A percentile compares a stretch with the other conserved stretches of the same genome.
phyloP scores from a whole-genome alignment of 1,140 invertebrate genomes.

The Littorina saxatilis region DNA sequence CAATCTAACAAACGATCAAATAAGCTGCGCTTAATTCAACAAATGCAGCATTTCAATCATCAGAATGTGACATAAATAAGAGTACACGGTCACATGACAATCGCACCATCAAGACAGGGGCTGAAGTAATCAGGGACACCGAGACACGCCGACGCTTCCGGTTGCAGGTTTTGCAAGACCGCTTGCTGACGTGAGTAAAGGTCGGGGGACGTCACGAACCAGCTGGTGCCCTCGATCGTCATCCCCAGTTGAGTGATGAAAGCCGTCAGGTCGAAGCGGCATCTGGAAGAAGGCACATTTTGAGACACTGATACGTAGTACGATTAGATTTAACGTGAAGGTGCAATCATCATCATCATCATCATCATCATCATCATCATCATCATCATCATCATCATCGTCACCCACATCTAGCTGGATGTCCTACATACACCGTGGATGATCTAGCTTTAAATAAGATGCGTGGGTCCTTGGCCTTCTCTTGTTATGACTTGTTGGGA shows the following conservation, averaged over 20 bases:
- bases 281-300: too few species aligned
- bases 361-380: too few species aligned
- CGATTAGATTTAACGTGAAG: too few species aligned
- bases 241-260: neutral
- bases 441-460: too few species aligned
- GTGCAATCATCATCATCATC: too few species aligned
- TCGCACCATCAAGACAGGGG: neutral
- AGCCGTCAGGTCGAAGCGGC: neutral
- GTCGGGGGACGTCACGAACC: slow-evolving; percentile 26
- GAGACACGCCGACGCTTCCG: neutral
- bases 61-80: neutral
- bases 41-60: neutral
- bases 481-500: too few species aligned
- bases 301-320: too few species aligned
- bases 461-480: too few species aligned
- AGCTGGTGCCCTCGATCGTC: slow-evolving; percentile 18
- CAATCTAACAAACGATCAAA: neutral
- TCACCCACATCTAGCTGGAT: too few species aligned
- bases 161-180: neutral
- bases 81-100: neutral
- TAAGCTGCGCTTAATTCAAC: neutral
- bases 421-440: too few species aligned
- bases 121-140: neutral
- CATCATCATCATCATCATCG: too few species aligned
- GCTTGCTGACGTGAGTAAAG: slow-evolving; percentile 14